Base-by-base conservation (phyloP, 2,888 invertebrate species). In the Hirudinaria manillensis region DNA sequence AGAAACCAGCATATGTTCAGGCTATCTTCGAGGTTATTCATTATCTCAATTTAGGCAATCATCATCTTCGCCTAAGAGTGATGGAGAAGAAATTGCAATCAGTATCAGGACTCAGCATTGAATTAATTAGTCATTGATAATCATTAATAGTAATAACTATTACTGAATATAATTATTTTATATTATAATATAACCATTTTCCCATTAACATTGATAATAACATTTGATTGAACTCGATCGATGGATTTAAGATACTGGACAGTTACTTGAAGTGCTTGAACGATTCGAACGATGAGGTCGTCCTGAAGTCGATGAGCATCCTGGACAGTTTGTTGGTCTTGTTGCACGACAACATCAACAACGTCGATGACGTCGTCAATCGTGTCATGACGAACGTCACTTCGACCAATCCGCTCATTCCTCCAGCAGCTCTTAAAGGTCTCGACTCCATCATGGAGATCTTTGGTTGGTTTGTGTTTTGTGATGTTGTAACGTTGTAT, bases 371-470 rank as follows among this genome's bases (percentile, higher is more conserved):
- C 21, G n/a, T 61, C n/a, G 61, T 61, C 24, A 61, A 61, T 29
- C 24, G 6, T 13, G 61, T 61, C n/a, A n/a, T 29, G 10, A 1
- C 24, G 24, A 61, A 61, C n/a, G 10, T 16, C 29, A 61, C 13
- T 61, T 61, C 61, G 13, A 21, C 61, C 24, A 24, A 27, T 61
- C 61, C 61, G 10, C 24, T 27, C 29, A 61, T 61, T 16, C 24
- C 29, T 61, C 10, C 24, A 61, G 24, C 61, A 13, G 24, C 61
- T 1, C 61, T 27, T 19, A 61, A 61, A 61, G 4, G 61, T n/a
- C 61, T 61, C 61, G 29, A 61, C 61, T 27, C 61, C 6, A 61
- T 61, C 61, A 61, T 61, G 61, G 61, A 61, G n/a, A 24, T 27
- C n/a, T 61, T 61, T 61, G 61, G 61, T 61, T 27, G 29, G 29